Evolutionary conservation across 2,888 invertebrate genomes (phyloP).

Genomic region (Melipona beecheii): DNA sequence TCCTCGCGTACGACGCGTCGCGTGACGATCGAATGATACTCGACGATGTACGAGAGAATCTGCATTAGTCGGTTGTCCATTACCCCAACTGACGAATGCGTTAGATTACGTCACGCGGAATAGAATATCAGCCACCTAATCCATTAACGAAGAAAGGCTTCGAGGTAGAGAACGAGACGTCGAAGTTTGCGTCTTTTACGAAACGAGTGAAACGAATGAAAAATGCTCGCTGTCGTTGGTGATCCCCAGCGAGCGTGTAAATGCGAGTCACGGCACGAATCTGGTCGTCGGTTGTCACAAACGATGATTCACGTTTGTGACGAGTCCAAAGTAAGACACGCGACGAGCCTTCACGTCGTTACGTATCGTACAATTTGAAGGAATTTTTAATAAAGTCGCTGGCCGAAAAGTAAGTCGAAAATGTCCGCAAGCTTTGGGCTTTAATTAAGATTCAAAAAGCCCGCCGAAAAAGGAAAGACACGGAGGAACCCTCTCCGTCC

Average conservation of each 20-base stretch:
- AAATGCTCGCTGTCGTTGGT: neutral
- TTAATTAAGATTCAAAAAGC: conserved; percentile 45
- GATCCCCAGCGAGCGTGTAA: neutral
- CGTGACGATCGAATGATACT: conserved; percentile 41
- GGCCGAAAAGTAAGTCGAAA: conserved; percentile 44
- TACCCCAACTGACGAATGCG: neutral
- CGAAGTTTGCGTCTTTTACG: neutral
- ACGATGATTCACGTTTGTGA: conserved; percentile 18
- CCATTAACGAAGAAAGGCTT: neutral
- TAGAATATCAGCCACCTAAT: neutral
- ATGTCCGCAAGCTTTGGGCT: conserved; percentile 40
- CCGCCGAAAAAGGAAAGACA: neutral
- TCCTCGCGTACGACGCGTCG: conserved; percentile 21
- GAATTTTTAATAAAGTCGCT: conserved; percentile 54
- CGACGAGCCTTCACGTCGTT: conserved; percentile 24
- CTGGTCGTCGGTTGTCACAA: neutral
- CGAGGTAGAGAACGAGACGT: neutral
- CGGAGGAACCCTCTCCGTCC: neutral
- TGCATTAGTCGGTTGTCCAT: conserved; percentile 7
- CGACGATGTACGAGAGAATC: conserved; percentile 8
- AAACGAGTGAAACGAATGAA: neutral
- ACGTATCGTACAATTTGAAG: conserved; percentile 41
- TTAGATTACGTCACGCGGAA: conserved; percentile 1
- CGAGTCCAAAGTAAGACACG: neutral
- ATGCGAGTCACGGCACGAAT: neutral